Evolutionary conservation across 2,888 invertebrate species (phyloP).

Genomic region (Xanthia icteritia): DNA sequence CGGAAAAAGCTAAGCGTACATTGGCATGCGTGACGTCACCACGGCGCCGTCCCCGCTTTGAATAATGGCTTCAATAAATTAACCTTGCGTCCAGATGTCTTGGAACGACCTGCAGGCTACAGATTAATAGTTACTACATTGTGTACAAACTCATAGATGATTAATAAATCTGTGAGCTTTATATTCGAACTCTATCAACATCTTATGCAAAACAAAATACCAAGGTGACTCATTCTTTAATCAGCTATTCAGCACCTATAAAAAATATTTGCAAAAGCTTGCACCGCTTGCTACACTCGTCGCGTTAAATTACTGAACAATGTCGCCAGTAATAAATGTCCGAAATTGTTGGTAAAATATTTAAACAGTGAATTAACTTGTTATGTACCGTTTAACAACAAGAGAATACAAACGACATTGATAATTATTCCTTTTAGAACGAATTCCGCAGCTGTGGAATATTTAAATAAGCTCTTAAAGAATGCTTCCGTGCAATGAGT

Average conservation of each 20-base stretch:
- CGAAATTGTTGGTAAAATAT: slow-evolving; percentile 32
- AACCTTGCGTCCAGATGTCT: slow-evolving; percentile 77
- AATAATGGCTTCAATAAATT: slow-evolving; percentile 81
- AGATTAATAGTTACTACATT: slow-evolving; percentile 71
- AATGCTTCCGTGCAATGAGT: slow-evolving; percentile 53
- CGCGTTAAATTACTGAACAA: slow-evolving; percentile 40
- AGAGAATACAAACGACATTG: slow-evolving; percentile 64
- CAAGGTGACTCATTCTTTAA: slow-evolving; percentile 5
- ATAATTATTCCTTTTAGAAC: slow-evolving; percentile 59
- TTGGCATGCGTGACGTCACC: slow-evolving; percentile 74
- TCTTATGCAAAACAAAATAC: background rate
- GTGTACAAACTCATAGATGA: slow-evolving; percentile 20
- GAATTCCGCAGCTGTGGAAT: slow-evolving; percentile 60
- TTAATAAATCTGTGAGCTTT: slow-evolving; percentile 17
- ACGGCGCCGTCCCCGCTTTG: slow-evolving; percentile 62
- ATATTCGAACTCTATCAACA: background rate
- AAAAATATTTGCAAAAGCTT: slow-evolving; percentile 15
- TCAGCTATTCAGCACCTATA: slow-evolving; percentile 15
- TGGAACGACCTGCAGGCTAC: slow-evolving; percentile 67
- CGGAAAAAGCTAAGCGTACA: slow-evolving; percentile 69
- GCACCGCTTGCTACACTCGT: background rate
- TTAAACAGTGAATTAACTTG: slow-evolving; percentile 61
- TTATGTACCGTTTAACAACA: slow-evolving; percentile 64
- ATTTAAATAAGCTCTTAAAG: slow-evolving; percentile 62
- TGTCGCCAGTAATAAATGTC: slow-evolving; percentile 24